Conservation (phyloP, 2,888 invertebrate species). For the Matsumyia berberina region DNA sequence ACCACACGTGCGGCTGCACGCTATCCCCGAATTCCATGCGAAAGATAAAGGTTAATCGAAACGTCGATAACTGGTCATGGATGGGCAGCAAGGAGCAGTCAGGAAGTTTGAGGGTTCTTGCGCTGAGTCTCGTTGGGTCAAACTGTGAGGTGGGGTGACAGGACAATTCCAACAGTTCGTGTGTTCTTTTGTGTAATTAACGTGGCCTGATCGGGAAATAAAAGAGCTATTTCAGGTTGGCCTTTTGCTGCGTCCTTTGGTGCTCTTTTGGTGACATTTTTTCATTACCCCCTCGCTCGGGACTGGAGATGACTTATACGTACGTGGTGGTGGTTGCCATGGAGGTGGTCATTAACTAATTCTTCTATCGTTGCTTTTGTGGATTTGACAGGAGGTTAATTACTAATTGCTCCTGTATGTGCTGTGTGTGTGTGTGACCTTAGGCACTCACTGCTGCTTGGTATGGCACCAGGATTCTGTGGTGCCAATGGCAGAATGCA, state of each 20-base stretch:
- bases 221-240: constrained; percentile 57
- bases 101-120: constrained; percentile 31
- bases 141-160: constrained; percentile 33
- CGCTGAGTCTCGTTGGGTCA: constrained; percentile 47
- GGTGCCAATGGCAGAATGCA: neutral
- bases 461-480: neutral
- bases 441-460: neutral
- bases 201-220: constrained; percentile 63
- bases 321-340: neutral
- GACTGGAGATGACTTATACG: constrained; percentile 20
- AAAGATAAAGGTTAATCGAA: constrained; percentile 75
- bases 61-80: constrained; percentile 61
- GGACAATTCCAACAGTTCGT: constrained; percentile 52
- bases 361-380: constrained; percentile 37
- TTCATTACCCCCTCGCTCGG: neutral
- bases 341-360: constrained; percentile 47
- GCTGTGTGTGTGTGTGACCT: neutral
- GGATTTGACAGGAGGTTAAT: constrained; percentile 67
- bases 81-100: constrained; percentile 15
- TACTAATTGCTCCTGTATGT: constrained; percentile 44
- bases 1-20: constrained; percentile 69
- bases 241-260: constrained; percentile 35
- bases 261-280: constrained; percentile 52
- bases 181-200: constrained; percentile 73
- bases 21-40: constrained; percentile 59